Evolutionary conservation across 2,113 vertebrate genomes (phyloP).

Genomic region (Mixornis gularis): DNA sequence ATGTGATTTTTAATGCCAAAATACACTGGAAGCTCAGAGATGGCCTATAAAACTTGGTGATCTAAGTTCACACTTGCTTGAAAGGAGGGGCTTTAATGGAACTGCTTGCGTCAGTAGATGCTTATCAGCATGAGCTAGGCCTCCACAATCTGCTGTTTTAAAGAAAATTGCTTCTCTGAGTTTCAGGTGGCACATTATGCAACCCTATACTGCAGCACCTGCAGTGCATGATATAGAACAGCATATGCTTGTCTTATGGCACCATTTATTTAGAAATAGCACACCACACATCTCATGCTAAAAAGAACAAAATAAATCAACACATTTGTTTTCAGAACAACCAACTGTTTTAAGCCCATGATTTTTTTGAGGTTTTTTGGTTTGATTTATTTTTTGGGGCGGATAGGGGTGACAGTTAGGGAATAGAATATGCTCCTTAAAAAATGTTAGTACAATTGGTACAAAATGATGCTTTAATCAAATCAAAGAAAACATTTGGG

Average conservation of each 20-base stretch:
- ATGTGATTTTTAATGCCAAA: not conserved
- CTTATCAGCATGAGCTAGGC: not conserved
- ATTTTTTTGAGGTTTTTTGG: not conserved
- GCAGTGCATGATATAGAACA: conserved; percentile 21
- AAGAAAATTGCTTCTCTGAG: conserved; percentile 33
- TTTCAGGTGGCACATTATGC: conserved; percentile 49
- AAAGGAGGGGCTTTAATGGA: conserved; percentile 10
- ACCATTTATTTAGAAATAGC: conserved; percentile 51
- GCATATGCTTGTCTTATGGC: conserved; percentile 51
- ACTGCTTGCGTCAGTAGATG: not conserved
- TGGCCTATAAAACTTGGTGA: conserved; percentile 1
- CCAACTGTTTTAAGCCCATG: not conserved
- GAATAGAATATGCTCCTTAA: not conserved
- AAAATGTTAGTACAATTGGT: not conserved
- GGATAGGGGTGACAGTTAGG: not conserved
- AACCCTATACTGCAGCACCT: conserved; percentile 28
- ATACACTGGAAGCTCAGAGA: not conserved
- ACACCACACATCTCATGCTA: not conserved
- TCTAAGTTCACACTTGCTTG: not conserved
- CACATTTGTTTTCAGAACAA: conserved; percentile 21
- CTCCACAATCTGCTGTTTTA: conserved; percentile 11
- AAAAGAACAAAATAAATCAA: conserved; percentile 35
- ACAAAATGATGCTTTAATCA: not conserved
- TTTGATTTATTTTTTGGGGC: not conserved
- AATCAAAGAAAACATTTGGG: not conserved